Conservation (phyloP, 37 sponge, comb jelly and placozoan species). For the Aphrocallistes beatrix region DNA sequence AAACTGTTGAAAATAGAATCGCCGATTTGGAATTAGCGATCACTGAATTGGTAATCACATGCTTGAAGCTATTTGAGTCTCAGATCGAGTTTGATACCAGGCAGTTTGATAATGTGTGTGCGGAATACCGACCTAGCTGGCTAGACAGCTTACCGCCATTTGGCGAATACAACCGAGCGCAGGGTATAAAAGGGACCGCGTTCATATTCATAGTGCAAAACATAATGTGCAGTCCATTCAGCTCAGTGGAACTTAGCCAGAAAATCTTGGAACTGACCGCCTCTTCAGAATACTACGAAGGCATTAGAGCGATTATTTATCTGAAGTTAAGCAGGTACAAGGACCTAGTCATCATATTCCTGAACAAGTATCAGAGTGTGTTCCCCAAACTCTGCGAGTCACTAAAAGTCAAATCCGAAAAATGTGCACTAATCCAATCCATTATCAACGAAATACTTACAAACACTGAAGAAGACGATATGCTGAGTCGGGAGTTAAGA, state of each 20-base stretch:
- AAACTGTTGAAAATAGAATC: background rate
- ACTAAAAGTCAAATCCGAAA: background rate
- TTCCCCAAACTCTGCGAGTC: background rate
- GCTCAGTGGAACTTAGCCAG: background rate
- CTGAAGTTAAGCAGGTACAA: background rate
- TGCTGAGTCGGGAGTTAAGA: background rate
- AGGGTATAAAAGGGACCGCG: background rate
- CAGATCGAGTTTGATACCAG: background rate
- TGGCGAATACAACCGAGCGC: too few species aligned
- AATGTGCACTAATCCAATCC: background rate
- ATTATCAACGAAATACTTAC: background rate
- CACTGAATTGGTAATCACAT: background rate
- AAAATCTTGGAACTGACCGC: background rate
- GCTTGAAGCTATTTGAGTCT: background rate
- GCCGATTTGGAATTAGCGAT: background rate
- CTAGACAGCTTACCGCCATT: background rate
- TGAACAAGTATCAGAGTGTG: background rate
- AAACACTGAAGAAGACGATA: background rate
- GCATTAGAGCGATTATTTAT: background rate
- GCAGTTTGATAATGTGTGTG: background rate
- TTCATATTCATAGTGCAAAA: slow-evolving; percentile 1
- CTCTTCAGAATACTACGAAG: background rate
- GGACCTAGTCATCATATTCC: background rate
- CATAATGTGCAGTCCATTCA: background rate
- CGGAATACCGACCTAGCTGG: background rate